Conservation (phyloP, 2,797 vertebrate genomes). For the Mareca penelope region DNA sequence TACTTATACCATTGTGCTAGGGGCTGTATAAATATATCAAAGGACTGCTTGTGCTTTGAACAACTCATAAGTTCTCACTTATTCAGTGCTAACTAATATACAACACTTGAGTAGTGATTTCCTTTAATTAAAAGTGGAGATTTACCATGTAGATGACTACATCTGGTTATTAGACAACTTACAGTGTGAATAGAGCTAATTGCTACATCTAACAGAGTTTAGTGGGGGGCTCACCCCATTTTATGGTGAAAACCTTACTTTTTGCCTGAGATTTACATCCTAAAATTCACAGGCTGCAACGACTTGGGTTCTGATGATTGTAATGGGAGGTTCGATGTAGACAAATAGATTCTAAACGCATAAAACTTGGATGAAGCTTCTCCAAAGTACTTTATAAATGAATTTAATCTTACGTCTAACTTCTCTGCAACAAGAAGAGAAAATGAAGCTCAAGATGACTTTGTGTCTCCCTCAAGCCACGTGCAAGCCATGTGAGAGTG, state of each 20-base stretch:
- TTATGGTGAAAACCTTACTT: not conserved
- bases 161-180: not conserved
- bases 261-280: not conserved
- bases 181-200: not conserved
- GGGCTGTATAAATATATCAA: not conserved
- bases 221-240: not conserved
- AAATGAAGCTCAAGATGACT: not conserved
- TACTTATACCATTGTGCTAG: accelerated
- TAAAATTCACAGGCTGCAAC: not conserved
- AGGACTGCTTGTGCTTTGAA: not conserved
- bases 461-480: not conserved
- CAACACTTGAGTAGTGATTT: not conserved
- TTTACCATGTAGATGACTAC: not conserved
- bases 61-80: not conserved
- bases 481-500: not conserved
- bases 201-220: not conserved
- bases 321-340: not conserved
- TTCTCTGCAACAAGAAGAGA: not conserved
- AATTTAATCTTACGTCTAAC: not conserved
- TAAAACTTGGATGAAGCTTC: not conserved
- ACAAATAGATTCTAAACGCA: not conserved
- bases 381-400: not conserved
- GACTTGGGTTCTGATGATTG: not conserved
- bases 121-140: not conserved
- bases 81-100: not conserved